Base-by-base conservation (phyloP, 2,888 invertebrate genomes). In the Ariolimax columbianus region DNA sequence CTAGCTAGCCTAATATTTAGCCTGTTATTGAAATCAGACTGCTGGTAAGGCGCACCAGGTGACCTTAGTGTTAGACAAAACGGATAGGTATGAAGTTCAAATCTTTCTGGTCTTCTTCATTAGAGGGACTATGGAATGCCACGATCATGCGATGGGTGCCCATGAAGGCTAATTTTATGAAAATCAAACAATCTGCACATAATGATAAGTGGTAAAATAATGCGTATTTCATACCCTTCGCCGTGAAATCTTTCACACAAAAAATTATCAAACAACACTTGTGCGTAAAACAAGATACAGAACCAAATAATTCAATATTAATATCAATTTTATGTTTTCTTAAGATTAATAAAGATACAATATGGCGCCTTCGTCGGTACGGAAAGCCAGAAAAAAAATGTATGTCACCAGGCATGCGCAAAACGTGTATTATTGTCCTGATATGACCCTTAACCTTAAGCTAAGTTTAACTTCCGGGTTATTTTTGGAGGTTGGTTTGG, bases 401-500 rank as follows among this genome's bases (percentile, higher is more conserved):
- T 86, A 66, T 85, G 77, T 82, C 78, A 86, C 78, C 85, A 36
- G 63, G 86, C 90, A 89, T 89, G 90, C 87, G 88, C 86, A 83
- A 23, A 88, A 83, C 79, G 19, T 68, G 26, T 23, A 38, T 84
- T 79, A 84, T 73, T 84, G 85, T 85, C 77, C 83, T 77, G 26
- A 36, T 23, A 38, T 80, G 47, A 87, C 79, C 80, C 63, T 75
- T 79, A 72, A 87, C 82, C 83, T 75, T 77, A 83, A 30, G 72
- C 36, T 68, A 77, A 87, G 77, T 82, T 87, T 88, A 87, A 87
- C 88, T 90, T 91, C 91, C 91, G 89, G 90, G 81, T 89, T 88
- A 87, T 89, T 82, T 75, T 88, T 80, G 85, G 88, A 87, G 89
- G 88, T 88, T 88, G 87, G 88, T 89, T 88, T 79, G 88, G 89